Conservation (phyloP, 2,888 invertebrate species). For the Sminthurinus aureus region DNA sequence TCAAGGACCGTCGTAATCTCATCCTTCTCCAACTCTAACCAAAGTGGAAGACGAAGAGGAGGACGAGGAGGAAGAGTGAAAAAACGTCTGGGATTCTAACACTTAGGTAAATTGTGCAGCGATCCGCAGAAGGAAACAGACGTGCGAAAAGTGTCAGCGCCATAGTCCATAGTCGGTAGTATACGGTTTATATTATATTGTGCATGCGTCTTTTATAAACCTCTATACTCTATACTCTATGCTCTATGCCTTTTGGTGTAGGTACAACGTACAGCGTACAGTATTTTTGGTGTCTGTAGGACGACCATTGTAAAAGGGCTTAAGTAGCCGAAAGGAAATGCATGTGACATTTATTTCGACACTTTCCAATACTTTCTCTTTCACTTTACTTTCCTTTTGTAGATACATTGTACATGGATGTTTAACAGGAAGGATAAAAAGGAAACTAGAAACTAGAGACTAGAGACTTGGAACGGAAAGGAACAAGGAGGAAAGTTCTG, state of each 20-base stretch:
- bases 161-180: background rate
- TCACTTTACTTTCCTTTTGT: background rate
- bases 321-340: conserved; percentile 15
- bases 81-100: background rate
- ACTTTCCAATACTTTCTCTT: conserved; percentile 39
- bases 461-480: background rate
- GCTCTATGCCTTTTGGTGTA: too few species aligned
- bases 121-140: background rate
- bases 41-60: background rate
- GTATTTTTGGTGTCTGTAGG: too few species aligned
- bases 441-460: conserved; percentile 7
- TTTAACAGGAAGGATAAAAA: conserved; percentile 8
- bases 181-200: too few species aligned
- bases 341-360: conserved; percentile 37
- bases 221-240: too few species aligned
- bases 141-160: conserved; percentile 17
- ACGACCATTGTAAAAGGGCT: conserved; percentile 2
- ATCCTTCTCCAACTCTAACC: background rate
- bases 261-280: too few species aligned
- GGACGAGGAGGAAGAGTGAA: background rate
- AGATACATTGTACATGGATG: background rate
- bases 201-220: too few species aligned
- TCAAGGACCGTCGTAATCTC: background rate
- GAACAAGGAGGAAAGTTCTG: background rate
- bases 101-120: background rate